Conservation (phyloP, 1,140 invertebrate species). For the Pseudomyrmex gracilis region DNA sequence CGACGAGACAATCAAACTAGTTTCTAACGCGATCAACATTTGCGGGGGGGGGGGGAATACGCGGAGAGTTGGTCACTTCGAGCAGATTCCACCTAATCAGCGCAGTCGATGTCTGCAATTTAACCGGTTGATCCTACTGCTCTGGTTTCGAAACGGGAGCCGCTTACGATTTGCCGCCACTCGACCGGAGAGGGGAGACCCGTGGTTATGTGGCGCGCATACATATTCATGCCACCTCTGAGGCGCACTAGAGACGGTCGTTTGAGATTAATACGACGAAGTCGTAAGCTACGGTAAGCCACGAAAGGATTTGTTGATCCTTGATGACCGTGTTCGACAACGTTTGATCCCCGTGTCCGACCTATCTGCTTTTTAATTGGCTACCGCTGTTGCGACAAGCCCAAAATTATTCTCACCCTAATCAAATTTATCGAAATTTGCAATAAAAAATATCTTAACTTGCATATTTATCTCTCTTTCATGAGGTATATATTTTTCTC, state of each 20-base stretch:
- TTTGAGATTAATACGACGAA: slow-evolving; percentile 72
- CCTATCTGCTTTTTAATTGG: slow-evolving; percentile 14
- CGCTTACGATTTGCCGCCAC: slow-evolving; percentile 66
- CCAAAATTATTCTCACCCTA: not conserved
- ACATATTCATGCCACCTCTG: slow-evolving; percentile 71
- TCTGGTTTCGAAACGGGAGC: slow-evolving; percentile 63
- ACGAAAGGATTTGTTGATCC: slow-evolving; percentile 47
- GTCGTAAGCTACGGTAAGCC: slow-evolving; percentile 70
- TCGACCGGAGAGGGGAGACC: slow-evolving; percentile 45
- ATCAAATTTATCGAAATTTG: not conserved
- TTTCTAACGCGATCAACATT: slow-evolving; percentile 68
- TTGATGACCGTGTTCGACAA: slow-evolving; percentile 56
- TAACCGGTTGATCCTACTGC: slow-evolving; percentile 67
- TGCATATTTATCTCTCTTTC: no score
- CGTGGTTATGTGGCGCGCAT: slow-evolving; percentile 64
- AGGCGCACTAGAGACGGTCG: slow-evolving; percentile 66
- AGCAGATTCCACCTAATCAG: slow-evolving; percentile 65
- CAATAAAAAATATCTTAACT: no score
- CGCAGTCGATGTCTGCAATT: slow-evolving; percentile 68
- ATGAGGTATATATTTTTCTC: no score
- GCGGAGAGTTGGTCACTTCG: slow-evolving; percentile 69
- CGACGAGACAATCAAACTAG: slow-evolving; percentile 40
- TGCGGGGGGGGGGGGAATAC: not conserved
- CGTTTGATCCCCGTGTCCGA: slow-evolving; percentile 37
- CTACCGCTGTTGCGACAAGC: not conserved